Evolutionary conservation across 2,888 invertebrate species (phyloP).

Genomic region (Cheilosia soror): DNA sequence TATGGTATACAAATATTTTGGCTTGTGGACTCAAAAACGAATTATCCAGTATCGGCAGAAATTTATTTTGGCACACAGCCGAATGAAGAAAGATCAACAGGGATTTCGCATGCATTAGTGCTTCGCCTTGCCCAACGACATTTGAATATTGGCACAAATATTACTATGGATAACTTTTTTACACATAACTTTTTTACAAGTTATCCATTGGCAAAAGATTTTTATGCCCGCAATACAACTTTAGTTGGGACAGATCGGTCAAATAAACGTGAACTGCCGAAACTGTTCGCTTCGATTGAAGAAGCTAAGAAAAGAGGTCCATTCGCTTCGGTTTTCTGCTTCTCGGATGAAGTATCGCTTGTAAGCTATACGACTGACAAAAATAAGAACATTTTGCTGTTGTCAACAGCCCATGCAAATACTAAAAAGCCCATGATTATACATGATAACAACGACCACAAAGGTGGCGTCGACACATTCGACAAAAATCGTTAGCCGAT

Average conservation of each 20-base stretch:
- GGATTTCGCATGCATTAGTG: no score
- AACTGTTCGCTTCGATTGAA: constrained; percentile 36
- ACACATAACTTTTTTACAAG: constrained; percentile 55
- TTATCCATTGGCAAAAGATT: constrained; percentile 33
- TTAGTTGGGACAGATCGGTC: constrained; percentile 54
- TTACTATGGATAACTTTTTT: no score
- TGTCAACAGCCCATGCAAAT: constrained; percentile 19
- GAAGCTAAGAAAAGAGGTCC: constrained; percentile 48
- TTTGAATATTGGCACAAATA: no score
- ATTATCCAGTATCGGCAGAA: no score
- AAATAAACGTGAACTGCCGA: constrained; percentile 40
- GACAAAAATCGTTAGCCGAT: constrained; percentile 13
- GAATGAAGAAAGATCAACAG: no score
- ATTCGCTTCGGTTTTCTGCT: constrained; percentile 47
- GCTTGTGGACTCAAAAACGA: no score
- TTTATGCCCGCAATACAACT: constrained; percentile 40
- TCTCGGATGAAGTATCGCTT: constrained; percentile 13
- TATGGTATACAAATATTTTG: no score
- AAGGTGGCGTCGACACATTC: constrained; percentile 23
- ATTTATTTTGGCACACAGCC: no score
- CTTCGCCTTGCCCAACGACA: no score
- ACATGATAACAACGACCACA: constrained; percentile 17
- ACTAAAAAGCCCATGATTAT: constrained; percentile 8
- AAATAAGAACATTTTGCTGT: neutral
- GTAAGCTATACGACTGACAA: neutral